phyloP scores from a whole-genome alignment of 2,113 vertebrate genomes.

The Melanotaenia duboulayi region DNA sequence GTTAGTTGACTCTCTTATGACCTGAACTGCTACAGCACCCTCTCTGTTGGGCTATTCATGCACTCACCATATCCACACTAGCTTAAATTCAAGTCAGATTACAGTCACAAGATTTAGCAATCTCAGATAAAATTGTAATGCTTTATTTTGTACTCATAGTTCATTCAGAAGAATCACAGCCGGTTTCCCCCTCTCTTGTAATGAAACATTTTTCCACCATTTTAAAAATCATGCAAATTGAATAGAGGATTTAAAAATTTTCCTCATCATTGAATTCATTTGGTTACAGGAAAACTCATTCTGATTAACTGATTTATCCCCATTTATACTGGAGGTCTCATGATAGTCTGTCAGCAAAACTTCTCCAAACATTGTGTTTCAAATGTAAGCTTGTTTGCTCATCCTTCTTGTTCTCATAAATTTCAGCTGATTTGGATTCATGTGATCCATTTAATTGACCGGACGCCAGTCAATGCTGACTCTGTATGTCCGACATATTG shows the following conservation, averaged over 20 bases:
- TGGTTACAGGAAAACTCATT: neutral
- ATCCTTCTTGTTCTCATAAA: neutral
- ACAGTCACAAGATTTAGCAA: conserved; percentile 69
- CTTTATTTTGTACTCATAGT: neutral
- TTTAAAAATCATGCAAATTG: neutral
- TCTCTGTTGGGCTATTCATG: conserved; percentile 53
- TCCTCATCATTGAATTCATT: neutral
- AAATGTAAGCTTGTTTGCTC: conserved; percentile 6
- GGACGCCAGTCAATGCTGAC: neutral
- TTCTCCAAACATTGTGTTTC: neutral
- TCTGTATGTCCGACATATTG: neutral
- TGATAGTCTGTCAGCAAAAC: conserved; percentile 8
- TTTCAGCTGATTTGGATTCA: conserved; percentile 12
- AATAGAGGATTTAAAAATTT: neutral
- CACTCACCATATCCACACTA: conserved; percentile 42
- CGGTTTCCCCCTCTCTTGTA: neutral
- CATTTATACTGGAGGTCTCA: conserved; percentile 24
- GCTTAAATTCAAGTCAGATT: conserved; percentile 53
- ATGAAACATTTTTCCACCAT: neutral
- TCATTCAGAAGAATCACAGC: neutral
- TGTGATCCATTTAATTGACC: conserved; percentile 10
- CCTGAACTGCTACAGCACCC: conserved; percentile 48
- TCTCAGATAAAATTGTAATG: conserved; percentile 6
- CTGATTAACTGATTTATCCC: neutral
- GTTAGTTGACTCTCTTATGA: conserved; percentile 67